Evolutionary conservation across 2,113 vertebrate species (phyloP), one percentile per base, ranked within the genome.

Genomic region (Bagarius yarrelli): DNA sequence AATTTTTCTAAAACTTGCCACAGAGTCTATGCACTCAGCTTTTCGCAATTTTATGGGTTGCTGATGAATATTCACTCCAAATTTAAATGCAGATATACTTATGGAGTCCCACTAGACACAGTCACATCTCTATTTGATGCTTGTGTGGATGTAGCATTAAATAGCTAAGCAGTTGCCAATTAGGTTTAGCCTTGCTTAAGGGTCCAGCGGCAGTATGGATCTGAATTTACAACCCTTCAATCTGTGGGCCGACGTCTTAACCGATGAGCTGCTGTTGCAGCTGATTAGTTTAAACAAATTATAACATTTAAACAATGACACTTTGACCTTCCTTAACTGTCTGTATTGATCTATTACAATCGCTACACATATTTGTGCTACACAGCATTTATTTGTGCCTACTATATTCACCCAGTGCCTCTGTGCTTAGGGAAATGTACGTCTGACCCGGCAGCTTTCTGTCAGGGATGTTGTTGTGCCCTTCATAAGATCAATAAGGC

Each of bases 401-500:
- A 64, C 59, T 3, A 63, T 64, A 32, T 30, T 40, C 78, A 59
- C 25, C 30, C 25, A 25, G 64, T 36, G 11, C 56, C 53, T 16
- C 50, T 57, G 52, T 8, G 44, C 78, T 57, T 34, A 74, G 74
- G 44, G 74, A 78, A 83, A 78, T 55, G 36, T 32, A 69, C 32
- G 19, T 80, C 77, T 63, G 67, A 75, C 74, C 76, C 18, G 27
- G 23, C 53, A 23, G 71, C 66, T 27, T 61, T 61, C 64, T 52
- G 75, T 72, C 57, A 79, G 71, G 77, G 78, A 30, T 80, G 67
- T 63, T 79, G 71, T 60, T 74, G 77, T 77, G 59, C 27, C 78
- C 78, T 81, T 83, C 76, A 69, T 57, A 30, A 30, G 64, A 83
- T 83, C 84, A 59, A 83, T 85, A 78, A 78, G 34, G 14, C 8